Evolutionary conservation across 2,113 vertebrate species (phyloP), one percentile per base, ranked within the genome.

Genomic region (Gadus chalcogrammus): DNA sequence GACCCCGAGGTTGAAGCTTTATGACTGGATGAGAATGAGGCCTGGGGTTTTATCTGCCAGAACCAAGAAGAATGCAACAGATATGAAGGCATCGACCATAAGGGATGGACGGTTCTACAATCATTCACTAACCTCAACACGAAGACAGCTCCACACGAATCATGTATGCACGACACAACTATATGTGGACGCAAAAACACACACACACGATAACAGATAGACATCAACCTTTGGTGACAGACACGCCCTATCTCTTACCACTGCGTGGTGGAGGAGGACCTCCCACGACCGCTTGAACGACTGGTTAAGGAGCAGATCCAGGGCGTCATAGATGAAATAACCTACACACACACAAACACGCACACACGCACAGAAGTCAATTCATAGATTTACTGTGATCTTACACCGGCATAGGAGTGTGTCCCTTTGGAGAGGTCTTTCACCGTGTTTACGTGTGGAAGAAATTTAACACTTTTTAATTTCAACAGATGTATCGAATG

Each of bases 251-350:
- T 24, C 7, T 38, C 27, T 91, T 84, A 93, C 92, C 92, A 91
- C 88, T 0, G 84, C 75, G 75, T 93, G 93, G 79, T 94, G 93
- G 74, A 90, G 91, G 17, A 93, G 90, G 71, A 93, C 88, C 35
- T 93, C 90, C 93, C 91, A 93, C 64, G 91, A 88, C 67, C 91
- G 86, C 38, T 76, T 84, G 28, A 93, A 72, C 56, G 88, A 91
- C 87, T 92, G 91, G 73, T 92, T 90, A 75, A 81, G 81, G 18
- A 91, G 38, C 85, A 93, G 78, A 72, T 93, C 92, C 68, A 82
- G 31, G 42, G 88, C 88, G 64, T 94, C 90, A 55, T 93, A 85
- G 52, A 92, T 73, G 71, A 94, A 94, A 80, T 94, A 93, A 55
- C 91, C 92, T 94, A 71, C 38, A 56, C 53, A 22, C 28, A 61